Conservation (phyloP, 2,888 invertebrate species). For the Drosophila gaucha region DNA sequence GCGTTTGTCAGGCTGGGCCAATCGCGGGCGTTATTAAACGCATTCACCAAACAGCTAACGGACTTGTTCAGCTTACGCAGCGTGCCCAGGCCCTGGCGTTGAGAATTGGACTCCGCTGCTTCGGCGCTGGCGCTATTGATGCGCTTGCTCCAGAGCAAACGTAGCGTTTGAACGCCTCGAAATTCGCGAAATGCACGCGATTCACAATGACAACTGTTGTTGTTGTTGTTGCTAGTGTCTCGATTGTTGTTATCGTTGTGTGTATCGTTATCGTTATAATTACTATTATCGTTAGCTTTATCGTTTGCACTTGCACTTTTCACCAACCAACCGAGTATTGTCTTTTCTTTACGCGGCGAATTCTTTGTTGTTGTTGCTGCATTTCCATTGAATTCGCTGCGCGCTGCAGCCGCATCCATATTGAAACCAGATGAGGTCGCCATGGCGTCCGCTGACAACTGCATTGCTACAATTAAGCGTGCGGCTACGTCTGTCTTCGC, state of each 20-base stretch:
- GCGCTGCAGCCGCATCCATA: conserved; percentile 38
- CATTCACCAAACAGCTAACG: conserved; percentile 79
- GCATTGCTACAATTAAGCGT: conserved; percentile 28
- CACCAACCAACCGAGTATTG: conserved; percentile 81
- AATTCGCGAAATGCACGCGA: conserved; percentile 77
- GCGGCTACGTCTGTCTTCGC: conserved; percentile 31
- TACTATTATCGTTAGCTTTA: conserved; percentile 40
- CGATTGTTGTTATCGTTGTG: conserved; percentile 22
- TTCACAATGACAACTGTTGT: conserved; percentile 55
- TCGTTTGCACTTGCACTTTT: conserved; percentile 65
- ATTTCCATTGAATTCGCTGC: conserved; percentile 57
- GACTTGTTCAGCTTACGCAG: conserved; percentile 77
- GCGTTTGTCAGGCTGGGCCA: conserved; percentile 41
- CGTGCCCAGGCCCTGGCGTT: conserved; percentile 54
- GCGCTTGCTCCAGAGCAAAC: conserved; percentile 84
- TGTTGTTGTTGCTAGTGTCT: conserved; percentile 4
- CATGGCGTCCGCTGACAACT: conserved; percentile 37
- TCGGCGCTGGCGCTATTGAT: conserved; percentile 75
- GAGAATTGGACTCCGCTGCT: conserved; percentile 19
- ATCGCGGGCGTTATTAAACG: conserved; percentile 63
- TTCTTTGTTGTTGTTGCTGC: conserved; percentile 22
- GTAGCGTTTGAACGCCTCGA: conserved; percentile 83
- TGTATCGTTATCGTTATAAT: conserved; percentile 28
- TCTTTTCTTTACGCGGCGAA: conserved; percentile 77
- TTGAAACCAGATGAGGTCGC: conserved; percentile 36